phyloP scores from a whole-genome alignment of 2,113 vertebrate genomes.

The Meleagris gallopavo region DNA sequence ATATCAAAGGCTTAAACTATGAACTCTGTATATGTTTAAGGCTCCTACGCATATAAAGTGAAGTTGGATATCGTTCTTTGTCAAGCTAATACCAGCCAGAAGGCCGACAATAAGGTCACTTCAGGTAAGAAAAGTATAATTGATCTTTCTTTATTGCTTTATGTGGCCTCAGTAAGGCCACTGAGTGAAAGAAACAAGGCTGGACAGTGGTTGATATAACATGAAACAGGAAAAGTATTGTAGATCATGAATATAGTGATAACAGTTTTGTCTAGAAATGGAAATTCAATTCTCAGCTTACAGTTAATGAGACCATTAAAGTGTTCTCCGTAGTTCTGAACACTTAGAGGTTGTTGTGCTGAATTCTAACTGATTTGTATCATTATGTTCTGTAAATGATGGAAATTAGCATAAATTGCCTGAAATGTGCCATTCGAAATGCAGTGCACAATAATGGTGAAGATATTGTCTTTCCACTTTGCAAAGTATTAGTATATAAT shows the following conservation, averaged over 20 bases:
- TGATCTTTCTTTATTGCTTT: conserved; percentile 2
- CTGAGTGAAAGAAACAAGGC: neutral
- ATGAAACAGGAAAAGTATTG: neutral
- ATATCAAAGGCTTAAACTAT: conserved; percentile 23
- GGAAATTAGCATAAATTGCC: conserved; percentile 47
- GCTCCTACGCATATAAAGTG: neutral
- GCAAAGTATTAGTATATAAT: conserved; percentile 45
- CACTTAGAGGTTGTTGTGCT: conserved; percentile 8
- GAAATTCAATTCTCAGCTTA: neutral
- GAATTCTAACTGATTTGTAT: conserved; percentile 41
- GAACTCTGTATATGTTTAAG: conserved; percentile 26
- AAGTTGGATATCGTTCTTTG: neutral
- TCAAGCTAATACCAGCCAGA: neutral
- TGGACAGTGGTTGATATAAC: neutral
- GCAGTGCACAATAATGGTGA: neutral
- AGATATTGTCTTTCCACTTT: conserved; percentile 26
- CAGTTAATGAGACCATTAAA: conserved; percentile 29
- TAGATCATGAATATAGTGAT: neutral
- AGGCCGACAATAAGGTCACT: conserved; percentile 10
- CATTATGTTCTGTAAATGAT: conserved; percentile 37
- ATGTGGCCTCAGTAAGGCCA: neutral
- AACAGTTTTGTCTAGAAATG: neutral
- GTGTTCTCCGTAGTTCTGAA: conserved; percentile 19
- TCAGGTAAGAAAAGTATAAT: neutral
- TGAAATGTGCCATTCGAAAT: conserved; percentile 55